Percentiles rank a stretch among this genome's conserved stretches.
Conservation (phyloP, 2,797 vertebrate genomes). For the Dipus sagitta region DNA sequence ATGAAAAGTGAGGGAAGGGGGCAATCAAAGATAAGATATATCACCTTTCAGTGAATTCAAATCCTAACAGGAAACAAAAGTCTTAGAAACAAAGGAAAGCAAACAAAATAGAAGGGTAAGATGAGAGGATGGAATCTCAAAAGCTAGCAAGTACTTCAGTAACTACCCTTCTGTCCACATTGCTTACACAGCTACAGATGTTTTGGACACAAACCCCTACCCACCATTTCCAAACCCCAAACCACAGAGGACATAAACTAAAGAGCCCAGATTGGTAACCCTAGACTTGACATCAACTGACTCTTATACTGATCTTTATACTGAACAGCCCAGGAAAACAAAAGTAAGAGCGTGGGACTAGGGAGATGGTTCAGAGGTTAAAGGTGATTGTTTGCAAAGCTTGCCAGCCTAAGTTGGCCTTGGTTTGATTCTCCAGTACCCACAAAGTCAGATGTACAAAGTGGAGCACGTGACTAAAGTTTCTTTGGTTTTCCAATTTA, state of each 20-base stretch:
- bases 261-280: not conserved
- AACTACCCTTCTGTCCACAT: not conserved
- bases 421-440: too few relatives aligned
- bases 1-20: not conserved
- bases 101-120: not conserved
- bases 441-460: too few relatives aligned
- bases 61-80: not conserved
- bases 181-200: not conserved
- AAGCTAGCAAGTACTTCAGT: not conserved
- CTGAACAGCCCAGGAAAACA: not conserved
- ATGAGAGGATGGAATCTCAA: not conserved
- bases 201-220: not conserved
- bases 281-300: not conserved
- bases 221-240: not conserved
- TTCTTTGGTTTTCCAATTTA: too few relatives aligned
- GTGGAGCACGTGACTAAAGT: too few relatives aligned
- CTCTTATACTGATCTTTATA: not conserved
- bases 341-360: not conserved
- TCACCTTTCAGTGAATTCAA: not conserved
- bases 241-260: constrained; percentile 21
- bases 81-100: not conserved
- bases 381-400: too few relatives aligned
- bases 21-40: constrained; percentile 35
- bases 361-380: too few relatives aligned
- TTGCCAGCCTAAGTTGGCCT: too few relatives aligned